A percentile compares a stretch with the other conserved stretches of the same genome.
phyloP scores from a whole-genome alignment of 1,140 invertebrate genomes.

The Camponotus floridanus region DNA sequence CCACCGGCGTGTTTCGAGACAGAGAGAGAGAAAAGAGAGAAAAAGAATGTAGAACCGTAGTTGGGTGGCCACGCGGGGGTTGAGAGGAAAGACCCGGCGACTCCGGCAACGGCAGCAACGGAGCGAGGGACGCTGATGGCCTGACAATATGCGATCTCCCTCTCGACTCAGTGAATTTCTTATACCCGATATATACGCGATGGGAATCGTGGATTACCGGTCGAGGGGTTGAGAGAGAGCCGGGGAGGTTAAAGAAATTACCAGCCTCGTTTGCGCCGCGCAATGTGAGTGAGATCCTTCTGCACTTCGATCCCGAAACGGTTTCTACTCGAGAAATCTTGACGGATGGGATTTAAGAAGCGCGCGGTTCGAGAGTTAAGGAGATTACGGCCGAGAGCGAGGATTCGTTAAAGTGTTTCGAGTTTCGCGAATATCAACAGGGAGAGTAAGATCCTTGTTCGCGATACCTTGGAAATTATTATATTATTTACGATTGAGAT shows the following conservation, averaged over 20 bases:
- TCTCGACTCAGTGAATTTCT: slow-evolving; percentile 77
- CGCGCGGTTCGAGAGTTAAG: slow-evolving; percentile 17
- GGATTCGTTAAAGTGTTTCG: slow-evolving; percentile 34
- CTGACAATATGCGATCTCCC: slow-evolving; percentile 82
- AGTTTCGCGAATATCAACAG: background rate
- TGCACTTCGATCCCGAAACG: background rate
- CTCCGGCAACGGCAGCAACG: slow-evolving; percentile 52
- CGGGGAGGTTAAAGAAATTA: slow-evolving; percentile 73
- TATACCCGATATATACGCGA: slow-evolving; percentile 65
- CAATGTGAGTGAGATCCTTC: slow-evolving; percentile 30
- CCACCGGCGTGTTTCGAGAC: slow-evolving; percentile 52
- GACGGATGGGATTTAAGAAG: slow-evolving; percentile 42
- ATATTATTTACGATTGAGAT: slow-evolving; percentile 1
- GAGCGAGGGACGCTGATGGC: slow-evolving; percentile 76
- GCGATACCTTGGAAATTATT: background rate
- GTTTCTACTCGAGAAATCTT: slow-evolving; percentile 28
- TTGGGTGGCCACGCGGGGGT: slow-evolving; percentile 40
- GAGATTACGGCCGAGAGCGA: slow-evolving; percentile 36
- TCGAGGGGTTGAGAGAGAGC: slow-evolving; percentile 29
- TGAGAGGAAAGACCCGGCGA: slow-evolving; percentile 53
- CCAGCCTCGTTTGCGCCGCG: slow-evolving; percentile 72
- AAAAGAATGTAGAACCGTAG: slow-evolving; percentile 52
- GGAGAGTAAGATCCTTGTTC: background rate
- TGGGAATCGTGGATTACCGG: slow-evolving; percentile 62
- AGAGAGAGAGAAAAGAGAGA: slow-evolving; percentile 61